Evolutionary conservation across 2,888 invertebrate genomes (phyloP), one percentile per base, ranked within the genome.

Genomic region (Dicyrtomina minuta): DNA sequence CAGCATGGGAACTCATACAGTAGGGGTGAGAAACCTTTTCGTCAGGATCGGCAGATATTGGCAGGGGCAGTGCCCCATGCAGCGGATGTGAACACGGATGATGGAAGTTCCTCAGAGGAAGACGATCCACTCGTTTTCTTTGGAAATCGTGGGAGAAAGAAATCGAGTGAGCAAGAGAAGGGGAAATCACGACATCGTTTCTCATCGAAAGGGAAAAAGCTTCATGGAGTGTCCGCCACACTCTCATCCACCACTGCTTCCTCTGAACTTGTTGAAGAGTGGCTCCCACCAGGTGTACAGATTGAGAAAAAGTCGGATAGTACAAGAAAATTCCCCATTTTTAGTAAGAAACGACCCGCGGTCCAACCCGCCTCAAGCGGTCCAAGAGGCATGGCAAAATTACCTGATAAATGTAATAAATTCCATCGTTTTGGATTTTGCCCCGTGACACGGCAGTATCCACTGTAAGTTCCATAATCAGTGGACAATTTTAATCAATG

Each of bases 391-490:
- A 27, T 55, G 27, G n/a, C 53, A n/a, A 61, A 56, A 13, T 44
- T 68, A 15, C 78, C 78, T 0, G 66, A 70, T 39, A 76, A 75
- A 24, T 78, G 78, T 65, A 75, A 77, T n/a, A 77, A 77, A 56
- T 76, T 76, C 55, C 67, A 74, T 24, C 59, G 75, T 64, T 78
- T 75, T 70, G 78, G 78, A 24, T 78, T 78, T 55, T 78, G 78
- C 64, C 77, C 77, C 6, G 75, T 78, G 46, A 74, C 75, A 17
- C 70, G 74, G 12, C 73, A 75, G 49, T 78, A 78, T 55, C 78
- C 78, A 8, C 64, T 75, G 77, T 78, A 72, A 76, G 76, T 71
- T n/a, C n/a, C n/a, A n/a, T n/a, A n/a, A n/a, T n/a, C n/a, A n/a
- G n/a, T n/a, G n/a, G n/a, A n/a, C n/a, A n/a, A n/a, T n/a, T n/a